Evolutionary conservation across 2,113 vertebrate species (phyloP).

Genomic region (Xenus cinereus): DNA sequence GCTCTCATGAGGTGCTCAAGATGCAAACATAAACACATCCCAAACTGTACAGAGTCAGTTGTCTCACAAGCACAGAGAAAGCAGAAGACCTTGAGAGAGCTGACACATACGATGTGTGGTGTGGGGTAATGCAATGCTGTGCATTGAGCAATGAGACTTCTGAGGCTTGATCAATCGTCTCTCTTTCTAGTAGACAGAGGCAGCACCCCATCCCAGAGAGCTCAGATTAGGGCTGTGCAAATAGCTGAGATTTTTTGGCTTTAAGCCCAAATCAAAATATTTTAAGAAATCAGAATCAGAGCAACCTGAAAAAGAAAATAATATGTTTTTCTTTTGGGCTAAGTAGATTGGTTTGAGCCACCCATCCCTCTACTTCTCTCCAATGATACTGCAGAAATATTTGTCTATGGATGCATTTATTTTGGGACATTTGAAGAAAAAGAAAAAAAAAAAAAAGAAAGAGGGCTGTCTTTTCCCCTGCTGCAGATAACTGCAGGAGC

Average conservation of each 20-base stretch:
- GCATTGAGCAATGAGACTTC: background rate
- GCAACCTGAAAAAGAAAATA: background rate
- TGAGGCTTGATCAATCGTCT: background rate
- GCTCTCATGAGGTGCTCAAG: background rate
- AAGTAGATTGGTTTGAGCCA: background rate
- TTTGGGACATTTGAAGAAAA: background rate
- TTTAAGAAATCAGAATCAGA: conserved; percentile 35
- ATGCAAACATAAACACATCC: background rate
- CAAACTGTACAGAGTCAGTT: background rate
- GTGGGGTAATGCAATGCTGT: background rate
- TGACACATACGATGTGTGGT: accelerated
- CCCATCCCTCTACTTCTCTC: background rate
- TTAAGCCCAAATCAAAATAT: conserved; percentile 42
- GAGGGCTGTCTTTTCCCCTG: background rate
- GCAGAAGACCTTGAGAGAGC: background rate
- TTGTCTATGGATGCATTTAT: background rate
- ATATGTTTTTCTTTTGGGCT: background rate
- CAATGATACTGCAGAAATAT: conserved; percentile 33
- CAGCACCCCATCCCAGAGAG: background rate
- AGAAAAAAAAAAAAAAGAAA: background rate
- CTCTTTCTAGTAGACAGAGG: background rate
- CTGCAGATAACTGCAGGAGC: background rate
- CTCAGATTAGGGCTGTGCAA: background rate
- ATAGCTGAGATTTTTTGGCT: background rate
- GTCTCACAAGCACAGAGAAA: background rate